phyloP scores from a whole-genome alignment of 2,797 vertebrate species.

The Nannoperca australis region DNA sequence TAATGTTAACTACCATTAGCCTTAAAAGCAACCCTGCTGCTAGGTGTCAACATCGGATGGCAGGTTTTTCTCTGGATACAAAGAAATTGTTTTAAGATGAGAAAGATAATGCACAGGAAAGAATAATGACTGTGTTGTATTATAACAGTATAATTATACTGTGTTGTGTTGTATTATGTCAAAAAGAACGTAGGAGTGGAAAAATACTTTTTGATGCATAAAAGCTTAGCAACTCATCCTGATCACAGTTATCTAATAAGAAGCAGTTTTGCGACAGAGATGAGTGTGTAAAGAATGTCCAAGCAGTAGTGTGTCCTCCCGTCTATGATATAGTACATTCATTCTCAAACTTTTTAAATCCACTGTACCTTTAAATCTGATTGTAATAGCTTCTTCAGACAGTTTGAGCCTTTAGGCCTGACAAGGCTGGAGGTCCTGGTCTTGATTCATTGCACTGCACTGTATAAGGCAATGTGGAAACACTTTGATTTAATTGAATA shows the following conservation, averaged over 20 bases:
- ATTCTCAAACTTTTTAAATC: constrained; percentile 37
- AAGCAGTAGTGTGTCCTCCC: not conserved
- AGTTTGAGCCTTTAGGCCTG: constrained; percentile 21
- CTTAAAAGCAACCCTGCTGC: constrained; percentile 11
- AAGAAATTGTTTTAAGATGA: constrained; percentile 44
- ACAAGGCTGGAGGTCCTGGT: constrained; percentile 14
- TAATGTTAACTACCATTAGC: not conserved
- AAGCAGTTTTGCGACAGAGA: constrained; percentile 10
- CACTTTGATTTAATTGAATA: constrained; percentile 49
- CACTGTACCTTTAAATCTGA: constrained; percentile 42
- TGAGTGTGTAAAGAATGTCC: constrained; percentile 1
- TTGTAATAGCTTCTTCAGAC: constrained; percentile 43
- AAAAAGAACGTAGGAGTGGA: no score
- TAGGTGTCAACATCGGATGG: constrained; percentile 4
- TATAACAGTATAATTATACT: no score
- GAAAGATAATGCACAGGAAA: not conserved
- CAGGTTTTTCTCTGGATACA: constrained; percentile 13
- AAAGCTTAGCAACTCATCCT: no score
- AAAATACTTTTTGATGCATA: no score
- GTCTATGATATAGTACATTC: constrained; percentile 11
- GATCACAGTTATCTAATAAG: not conserved
- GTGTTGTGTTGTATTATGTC: no score
- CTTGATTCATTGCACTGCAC: constrained; percentile 3
- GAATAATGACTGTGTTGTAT: constrained; percentile 21
- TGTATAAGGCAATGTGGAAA: constrained; percentile 34